Conservation (phyloP, 2,797 vertebrate species). For the Protosalanx chinensis region DNA sequence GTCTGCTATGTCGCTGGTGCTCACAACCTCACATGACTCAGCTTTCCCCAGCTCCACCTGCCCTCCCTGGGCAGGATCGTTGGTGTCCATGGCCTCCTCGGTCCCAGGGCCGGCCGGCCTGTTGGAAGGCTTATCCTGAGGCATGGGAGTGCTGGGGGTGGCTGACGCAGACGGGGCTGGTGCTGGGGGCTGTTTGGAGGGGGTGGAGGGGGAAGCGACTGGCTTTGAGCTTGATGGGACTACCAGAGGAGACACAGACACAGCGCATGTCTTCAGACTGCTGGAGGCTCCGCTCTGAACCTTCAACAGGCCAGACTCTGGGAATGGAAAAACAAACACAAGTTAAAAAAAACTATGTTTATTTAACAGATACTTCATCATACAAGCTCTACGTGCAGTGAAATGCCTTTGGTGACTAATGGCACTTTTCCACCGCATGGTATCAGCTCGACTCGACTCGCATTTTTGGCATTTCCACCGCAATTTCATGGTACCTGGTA, state of each 20-base stretch:
- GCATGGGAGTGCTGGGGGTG: slow-evolving; percentile 39
- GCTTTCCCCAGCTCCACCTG: slow-evolving; percentile 29
- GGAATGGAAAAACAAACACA: background rate
- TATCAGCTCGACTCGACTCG: no score
- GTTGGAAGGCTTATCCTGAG: slow-evolving; percentile 21
- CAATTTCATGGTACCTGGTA: no score
- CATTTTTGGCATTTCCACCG: no score
- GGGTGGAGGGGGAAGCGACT: background rate
- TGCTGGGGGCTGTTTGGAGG: background rate
- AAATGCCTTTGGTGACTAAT: no score
- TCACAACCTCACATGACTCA: slow-evolving; percentile 43
- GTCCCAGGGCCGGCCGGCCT: slow-evolving; percentile 11
- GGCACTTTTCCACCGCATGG: no score
- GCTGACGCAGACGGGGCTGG: slow-evolving; percentile 16
- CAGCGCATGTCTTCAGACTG: slow-evolving; percentile 41
- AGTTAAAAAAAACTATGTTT: no score
- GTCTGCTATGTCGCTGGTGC: slow-evolving; percentile 35
- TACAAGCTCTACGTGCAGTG: no score
- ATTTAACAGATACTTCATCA: no score
- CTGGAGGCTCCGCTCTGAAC: background rate
- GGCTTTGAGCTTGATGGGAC: slow-evolving; percentile 36
- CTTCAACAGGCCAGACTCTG: background rate
- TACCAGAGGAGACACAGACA: slow-evolving; percentile 46
- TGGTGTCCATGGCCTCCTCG: slow-evolving; percentile 39
- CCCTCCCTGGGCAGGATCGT: background rate